Evolutionary conservation across 1,140 invertebrate species (phyloP), one percentile per base, ranked within the genome.

Genomic region (Diorhabda carinulata): DNA sequence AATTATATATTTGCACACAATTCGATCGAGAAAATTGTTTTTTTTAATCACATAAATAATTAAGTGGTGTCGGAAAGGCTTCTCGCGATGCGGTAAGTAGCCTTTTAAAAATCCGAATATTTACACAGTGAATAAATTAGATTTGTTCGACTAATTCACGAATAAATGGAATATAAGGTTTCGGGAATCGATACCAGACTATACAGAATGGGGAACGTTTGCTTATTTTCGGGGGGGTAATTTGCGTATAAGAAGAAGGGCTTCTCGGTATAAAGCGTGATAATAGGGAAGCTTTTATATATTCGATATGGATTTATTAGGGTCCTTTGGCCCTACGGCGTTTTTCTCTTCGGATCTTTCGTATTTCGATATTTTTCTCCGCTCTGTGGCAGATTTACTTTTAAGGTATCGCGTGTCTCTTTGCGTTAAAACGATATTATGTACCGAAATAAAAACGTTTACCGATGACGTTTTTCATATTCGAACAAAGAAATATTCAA

Each of bases 211-310:
- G 25, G 10, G 7, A 10, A 40, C 10, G 59, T 60, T 60, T 60
- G 25, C 42, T 60, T 60, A 60, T 60, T 60, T 60, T 42, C n/a
- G 25, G 42, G 25, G 42, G 10, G 25, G 10, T 60, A 60, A 60
- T 60, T 60, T 60, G 59, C 59, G 42, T 60, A 42, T 25, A 60
- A 25, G 59, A 60, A 42, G 42, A 60, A 42, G 59, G 59, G 25
- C 42, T 60, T 42, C 42, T 7, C 7, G 42, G 42, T 10, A 60
- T 60, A 60, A 60, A 60, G 59, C 59, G 59, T 42, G 59, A 60
- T 60, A 60, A 60, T 60, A 60, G 59, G 59, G 59, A 40, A 42
- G 59, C 59, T 60, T 60, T 60, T 42, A 42, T 40, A 25, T 40
- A 60, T 10, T 7, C 42, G 25, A 60, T 52, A n/a, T 25, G 59